Conservation (phyloP, 1,140 invertebrate genomes). For the Aphidius ervi region DNA sequence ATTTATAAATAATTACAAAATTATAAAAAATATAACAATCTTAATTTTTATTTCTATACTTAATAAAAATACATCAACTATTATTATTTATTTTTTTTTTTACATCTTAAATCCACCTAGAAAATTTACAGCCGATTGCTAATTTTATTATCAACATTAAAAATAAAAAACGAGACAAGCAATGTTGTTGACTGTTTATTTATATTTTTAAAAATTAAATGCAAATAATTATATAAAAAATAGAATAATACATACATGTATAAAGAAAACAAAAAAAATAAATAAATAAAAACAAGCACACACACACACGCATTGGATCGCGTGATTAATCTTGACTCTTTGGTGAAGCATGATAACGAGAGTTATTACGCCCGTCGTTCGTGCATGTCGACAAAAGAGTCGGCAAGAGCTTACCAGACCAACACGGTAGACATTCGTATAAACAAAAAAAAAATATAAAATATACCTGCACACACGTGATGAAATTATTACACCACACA, state of each 20-base stretch:
- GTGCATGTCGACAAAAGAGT: constrained; percentile 36
- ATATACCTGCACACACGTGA: constrained; percentile 3
- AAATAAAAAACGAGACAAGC: no score
- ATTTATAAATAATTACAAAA: no score
- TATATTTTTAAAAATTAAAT: neutral
- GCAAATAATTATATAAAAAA: no score
- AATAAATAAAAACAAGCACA: neutral
- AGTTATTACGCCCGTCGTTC: constrained; percentile 35
- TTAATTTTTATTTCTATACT: no score
- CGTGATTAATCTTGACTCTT: constrained; percentile 36
- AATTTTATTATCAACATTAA: no score
- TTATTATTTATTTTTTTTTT: neutral
- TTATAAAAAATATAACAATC: no score
- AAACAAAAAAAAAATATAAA: no score
- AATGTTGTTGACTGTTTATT: no score
- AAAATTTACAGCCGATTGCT: no score
- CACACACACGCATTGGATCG: constrained; percentile 17
- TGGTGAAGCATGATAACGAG: constrained; percentile 36
- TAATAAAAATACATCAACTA: no score
- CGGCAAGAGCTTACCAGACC: constrained; percentile 14
- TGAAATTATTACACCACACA: constrained; percentile 34
- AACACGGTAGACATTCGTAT: neutral
- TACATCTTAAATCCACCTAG: no score
- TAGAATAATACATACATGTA: neutral
- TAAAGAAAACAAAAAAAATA: neutral